Base-by-base conservation (phyloP, 2,888 invertebrate species). In the Pachymerium ferrugineum region DNA sequence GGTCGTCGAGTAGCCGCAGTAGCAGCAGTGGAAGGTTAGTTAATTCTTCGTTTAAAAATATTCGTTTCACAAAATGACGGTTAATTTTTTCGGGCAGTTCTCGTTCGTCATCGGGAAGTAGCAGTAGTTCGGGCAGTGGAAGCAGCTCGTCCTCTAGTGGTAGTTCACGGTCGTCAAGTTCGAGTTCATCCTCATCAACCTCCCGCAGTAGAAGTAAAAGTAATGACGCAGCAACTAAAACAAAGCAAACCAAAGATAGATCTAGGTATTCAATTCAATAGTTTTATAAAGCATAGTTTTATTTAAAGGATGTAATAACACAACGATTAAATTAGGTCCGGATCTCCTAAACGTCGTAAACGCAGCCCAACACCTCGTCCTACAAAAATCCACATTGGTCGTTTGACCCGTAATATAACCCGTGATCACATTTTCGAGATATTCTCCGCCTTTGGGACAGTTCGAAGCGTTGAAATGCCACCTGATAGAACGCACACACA, bases 361-460 rank as follows among this genome's bases (percentile, higher is more conserved):
- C 89, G 93, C 38, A 93, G 95, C 0, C 93, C 95, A 0, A 91
- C 93, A 0, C 96, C 96, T 0, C 88, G 92, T 47, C 94, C 97
- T 0, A 91, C 92, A 0, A 92, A 97, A 80, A 94, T 98, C 79
- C 97, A 97, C 81, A 91, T 98, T 76, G 97, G 96, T 0, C 89
- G 93, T 10, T 85, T 98, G 75, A 96, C 97, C 0, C 86, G 95
- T 28, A 98, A 98, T 81, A 94, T 98, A 0, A 92, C 90, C 76
- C 77, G 78, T 74, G 95, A 94, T 1, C 96, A 96, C 81, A 87
- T 97, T 62, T 84, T 88, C 77, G 96, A 97, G 83, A 96, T 97
- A 79, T 97, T 97, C 81, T 88, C 91, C n/a, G 89, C 89, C 8
- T 94, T 93, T 79, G 94, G 94, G 14, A 87, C 87, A 73, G 89